phyloP scores from a whole-genome alignment of 2,113 vertebrate genomes.

The Scomber colias region DNA sequence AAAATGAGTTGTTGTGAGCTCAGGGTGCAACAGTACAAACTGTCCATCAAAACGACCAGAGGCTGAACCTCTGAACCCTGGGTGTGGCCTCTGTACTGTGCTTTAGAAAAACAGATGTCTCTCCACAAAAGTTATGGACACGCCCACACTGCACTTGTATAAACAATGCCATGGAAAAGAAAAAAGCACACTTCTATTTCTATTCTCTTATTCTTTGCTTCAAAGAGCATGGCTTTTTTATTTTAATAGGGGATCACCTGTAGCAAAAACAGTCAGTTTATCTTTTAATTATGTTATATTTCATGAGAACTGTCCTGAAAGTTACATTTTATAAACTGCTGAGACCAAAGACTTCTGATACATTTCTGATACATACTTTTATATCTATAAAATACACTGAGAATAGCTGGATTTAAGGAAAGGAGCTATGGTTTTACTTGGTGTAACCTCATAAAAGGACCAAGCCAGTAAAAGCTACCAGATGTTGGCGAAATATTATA shows the following conservation, averaged over 20 bases:
- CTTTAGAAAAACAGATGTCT: constrained; percentile 78
- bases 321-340: constrained; percentile 21
- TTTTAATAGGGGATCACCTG: constrained; percentile 10
- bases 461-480: constrained; percentile 78
- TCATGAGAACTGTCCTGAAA: constrained; percentile 12
- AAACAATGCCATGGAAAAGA: constrained; percentile 55
- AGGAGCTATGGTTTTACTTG: constrained; percentile 52
- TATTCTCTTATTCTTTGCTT: constrained; percentile 25
- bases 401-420: constrained; percentile 48
- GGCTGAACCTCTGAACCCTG: constrained; percentile 73
- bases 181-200: constrained; percentile 33
- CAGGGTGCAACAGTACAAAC: constrained; percentile 54
- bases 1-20: constrained; percentile 4
- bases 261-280: background rate
- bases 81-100: constrained; percentile 75
- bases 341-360: constrained; percentile 13
- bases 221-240: constrained; percentile 1
- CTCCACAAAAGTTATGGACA: constrained; percentile 62
- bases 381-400: constrained; percentile 16
- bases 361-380: background rate
- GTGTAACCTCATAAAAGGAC: constrained; percentile 67
- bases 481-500: constrained; percentile 80
- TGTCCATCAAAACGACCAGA: constrained; percentile 65
- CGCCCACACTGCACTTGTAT: constrained; percentile 67
- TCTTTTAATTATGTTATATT: constrained; percentile 7